Percentiles rank a stretch among this genome's conserved stretches.
Evolutionary conservation across 1,140 invertebrate genomes (phyloP).

Genomic region (Nasonia giraulti): DNA sequence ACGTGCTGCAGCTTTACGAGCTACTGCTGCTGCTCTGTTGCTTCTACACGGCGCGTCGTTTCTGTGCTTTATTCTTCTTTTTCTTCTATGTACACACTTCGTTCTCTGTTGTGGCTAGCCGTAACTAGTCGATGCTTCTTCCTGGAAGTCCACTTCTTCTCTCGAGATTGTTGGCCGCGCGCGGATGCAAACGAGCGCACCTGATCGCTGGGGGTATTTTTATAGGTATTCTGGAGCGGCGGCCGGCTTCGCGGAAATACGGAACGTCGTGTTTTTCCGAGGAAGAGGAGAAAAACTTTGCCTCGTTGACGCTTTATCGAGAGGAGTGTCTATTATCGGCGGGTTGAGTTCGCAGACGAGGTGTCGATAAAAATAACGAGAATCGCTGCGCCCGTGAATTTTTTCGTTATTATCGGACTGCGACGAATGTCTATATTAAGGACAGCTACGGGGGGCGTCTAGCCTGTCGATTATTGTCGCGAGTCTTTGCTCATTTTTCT

Average conservation of each 20-base stretch:
- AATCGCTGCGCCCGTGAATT: background rate
- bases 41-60: background rate
- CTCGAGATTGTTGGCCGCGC: background rate
- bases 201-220: background rate
- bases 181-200: background rate
- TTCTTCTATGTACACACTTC: too few relatives aligned
- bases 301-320: too few relatives aligned
- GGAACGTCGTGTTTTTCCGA: background rate
- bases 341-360: too few relatives aligned
- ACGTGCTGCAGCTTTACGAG: conserved; percentile 32
- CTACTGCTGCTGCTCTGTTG: conserved; percentile 9
- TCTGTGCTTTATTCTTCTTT: background rate
- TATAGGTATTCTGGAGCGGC: background rate
- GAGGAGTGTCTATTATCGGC: too few relatives aligned
- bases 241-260: background rate
- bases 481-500: background rate
- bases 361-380: background rate
- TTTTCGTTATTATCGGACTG: too few relatives aligned
- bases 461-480: background rate
- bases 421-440: too few relatives aligned
- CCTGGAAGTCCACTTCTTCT: background rate
- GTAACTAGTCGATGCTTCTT: background rate
- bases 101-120: too few relatives aligned
- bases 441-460: background rate
- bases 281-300: too few relatives aligned